Evolutionary conservation across 2,888 invertebrate genomes (phyloP).

Genomic region (Sphaeridia pumilis): DNA sequence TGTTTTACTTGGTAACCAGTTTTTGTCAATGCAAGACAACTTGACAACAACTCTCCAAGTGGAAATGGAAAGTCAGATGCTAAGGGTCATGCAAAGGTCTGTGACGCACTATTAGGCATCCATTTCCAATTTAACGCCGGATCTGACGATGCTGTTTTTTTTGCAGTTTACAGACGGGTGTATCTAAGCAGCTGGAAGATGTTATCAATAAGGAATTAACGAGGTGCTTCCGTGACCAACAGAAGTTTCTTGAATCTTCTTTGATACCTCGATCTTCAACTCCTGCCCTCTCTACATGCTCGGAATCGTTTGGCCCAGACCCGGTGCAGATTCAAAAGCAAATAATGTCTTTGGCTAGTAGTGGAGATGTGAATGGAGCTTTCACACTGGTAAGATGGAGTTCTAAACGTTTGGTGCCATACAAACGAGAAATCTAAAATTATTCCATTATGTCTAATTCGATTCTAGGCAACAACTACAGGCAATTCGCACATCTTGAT

Average conservation of each 20-base stretch:
- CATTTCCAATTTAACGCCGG: not conserved
- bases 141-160: constrained; percentile 3
- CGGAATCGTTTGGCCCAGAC: constrained; percentile 27
- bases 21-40: constrained; percentile 29
- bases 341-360: constrained; percentile 54
- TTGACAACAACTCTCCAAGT: constrained; percentile 28
- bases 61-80: constrained; percentile 31
- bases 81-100: constrained; percentile 27
- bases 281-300: constrained; percentile 48
- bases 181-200: constrained; percentile 40
- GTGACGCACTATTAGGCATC: not conserved
- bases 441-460: no score
- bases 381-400: constrained; percentile 52
- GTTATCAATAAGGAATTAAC: constrained; percentile 42
- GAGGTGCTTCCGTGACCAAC: constrained; percentile 49
- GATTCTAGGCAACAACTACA: constrained; percentile 63
- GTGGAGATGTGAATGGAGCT: constrained; percentile 71
- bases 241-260: constrained; percentile 49
- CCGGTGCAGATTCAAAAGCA: constrained; percentile 52
- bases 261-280: constrained; percentile 57
- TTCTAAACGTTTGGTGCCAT: constrained; percentile 2
- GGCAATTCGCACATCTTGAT: constrained; percentile 78
- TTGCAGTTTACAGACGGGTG: constrained; percentile 39
- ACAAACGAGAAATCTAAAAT: no score
- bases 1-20: constrained; percentile 21